These are phyloP conservation scores for Beris morrisii DNA, from an alignment of 2,888 invertebrate genomes.

Conservation along the genomic window DNA sequence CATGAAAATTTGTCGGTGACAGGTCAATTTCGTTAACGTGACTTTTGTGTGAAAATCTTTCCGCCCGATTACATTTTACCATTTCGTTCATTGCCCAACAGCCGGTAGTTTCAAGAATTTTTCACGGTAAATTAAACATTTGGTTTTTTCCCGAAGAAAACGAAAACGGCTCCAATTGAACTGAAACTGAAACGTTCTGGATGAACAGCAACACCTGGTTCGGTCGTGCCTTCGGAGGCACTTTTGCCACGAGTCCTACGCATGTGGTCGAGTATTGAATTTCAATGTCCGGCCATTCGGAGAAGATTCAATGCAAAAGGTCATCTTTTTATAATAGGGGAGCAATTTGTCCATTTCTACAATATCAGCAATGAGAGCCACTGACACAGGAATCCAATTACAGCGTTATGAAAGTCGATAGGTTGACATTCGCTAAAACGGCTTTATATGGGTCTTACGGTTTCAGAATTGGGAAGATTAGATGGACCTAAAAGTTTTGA, in stretches of 20 bases:
- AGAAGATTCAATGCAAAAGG: too few relatives aligned
- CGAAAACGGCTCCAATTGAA: constrained; percentile 19
- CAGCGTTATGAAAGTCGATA: too few relatives aligned
- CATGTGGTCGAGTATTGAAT: constrained; percentile 27
- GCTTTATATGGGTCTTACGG: too few relatives aligned
- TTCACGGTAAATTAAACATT: constrained; percentile 32
- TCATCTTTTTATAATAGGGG: too few relatives aligned
- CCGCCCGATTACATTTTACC: constrained; percentile 12
- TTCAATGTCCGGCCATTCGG: constrained; percentile 2
- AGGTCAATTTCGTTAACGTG: constrained; percentile 28
- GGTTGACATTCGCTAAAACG: too few relatives aligned
- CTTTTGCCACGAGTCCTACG: constrained; percentile 24
- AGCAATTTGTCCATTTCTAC: too few relatives aligned
- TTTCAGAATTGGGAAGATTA: too few relatives aligned
- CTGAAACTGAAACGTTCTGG: constrained; percentile 31
- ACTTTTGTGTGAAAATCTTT: constrained; percentile 31
- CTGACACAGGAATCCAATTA: too few relatives aligned
- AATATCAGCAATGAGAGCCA: too few relatives aligned
- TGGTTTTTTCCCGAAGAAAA: constrained; percentile 10
- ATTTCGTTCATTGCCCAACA: constrained; percentile 5
- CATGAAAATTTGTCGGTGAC: constrained; percentile 32
- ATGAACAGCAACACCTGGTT: constrained; percentile 35
- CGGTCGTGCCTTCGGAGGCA: constrained; percentile 4
- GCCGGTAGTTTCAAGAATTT: constrained; percentile 14
- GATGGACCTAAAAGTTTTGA: too few relatives aligned